These are phyloP conservation scores for Plusia festucae DNA, from an alignment of 2,888 invertebrate genomes.

Conservation along the genomic window DNA sequence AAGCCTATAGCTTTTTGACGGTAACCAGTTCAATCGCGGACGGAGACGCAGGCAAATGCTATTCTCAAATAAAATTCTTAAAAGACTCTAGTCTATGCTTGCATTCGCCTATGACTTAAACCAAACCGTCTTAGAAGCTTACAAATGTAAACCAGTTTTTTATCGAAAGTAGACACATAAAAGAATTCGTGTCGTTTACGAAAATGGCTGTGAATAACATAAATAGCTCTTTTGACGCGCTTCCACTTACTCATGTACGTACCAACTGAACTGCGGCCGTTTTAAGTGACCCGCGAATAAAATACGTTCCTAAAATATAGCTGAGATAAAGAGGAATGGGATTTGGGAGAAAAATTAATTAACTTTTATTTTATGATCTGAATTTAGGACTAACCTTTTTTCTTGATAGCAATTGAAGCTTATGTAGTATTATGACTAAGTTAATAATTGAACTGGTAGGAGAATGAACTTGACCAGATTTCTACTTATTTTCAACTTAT, in stretches of 20 bases:
- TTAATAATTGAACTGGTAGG: too few relatives aligned
- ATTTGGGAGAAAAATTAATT: not conserved
- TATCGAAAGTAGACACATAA: slow-evolving; percentile 63
- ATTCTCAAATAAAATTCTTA: too few relatives aligned
- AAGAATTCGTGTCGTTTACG: slow-evolving; percentile 57
- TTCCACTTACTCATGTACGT: slow-evolving; percentile 42
- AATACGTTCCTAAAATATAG: not conserved
- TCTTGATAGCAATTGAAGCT: too few relatives aligned
- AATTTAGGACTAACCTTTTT: not conserved
- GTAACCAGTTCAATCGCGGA: too few relatives aligned
- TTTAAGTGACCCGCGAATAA: slow-evolving; percentile 2
- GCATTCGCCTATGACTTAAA: slow-evolving; percentile 26
- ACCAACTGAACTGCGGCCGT: slow-evolving; percentile 11
- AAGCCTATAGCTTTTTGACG: too few relatives aligned
- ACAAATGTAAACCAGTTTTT: slow-evolving; percentile 66
- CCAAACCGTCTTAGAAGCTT: slow-evolving; percentile 49
- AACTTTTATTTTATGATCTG: not conserved
- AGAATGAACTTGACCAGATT: too few relatives aligned
- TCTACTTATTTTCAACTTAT: too few relatives aligned
- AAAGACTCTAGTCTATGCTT: too few relatives aligned
- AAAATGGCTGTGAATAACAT: slow-evolving; percentile 58
- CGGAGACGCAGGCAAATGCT: too few relatives aligned
- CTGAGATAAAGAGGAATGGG: not conserved
- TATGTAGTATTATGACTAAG: too few relatives aligned
- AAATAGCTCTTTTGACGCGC: slow-evolving; percentile 56